Base-by-base conservation (phyloP, 2,113 vertebrate species). In the Coptodon bakossiorum region DNA sequence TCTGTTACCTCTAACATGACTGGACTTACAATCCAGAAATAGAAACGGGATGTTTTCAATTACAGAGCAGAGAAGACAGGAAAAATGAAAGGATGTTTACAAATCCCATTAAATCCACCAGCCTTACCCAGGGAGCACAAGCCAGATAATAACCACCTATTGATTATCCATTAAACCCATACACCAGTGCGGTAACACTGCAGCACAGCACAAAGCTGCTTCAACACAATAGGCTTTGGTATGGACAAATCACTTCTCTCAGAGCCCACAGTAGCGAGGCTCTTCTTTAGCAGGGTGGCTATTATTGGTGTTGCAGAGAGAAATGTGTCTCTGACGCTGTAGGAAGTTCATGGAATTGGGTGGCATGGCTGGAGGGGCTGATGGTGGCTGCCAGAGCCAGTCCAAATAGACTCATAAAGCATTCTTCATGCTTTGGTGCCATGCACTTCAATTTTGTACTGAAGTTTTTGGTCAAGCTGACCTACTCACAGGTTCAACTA, bases 121-220 rank as follows among this genome's bases (percentile, higher is more conserved):
- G 81, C 81, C 86, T 84, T 57, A 90, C 87, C 88, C 88, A 92
- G 85, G 66, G 91, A 93, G 90, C 93, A 78, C 50, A 88, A 89
- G 89, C 88, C 90, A 94, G 92, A 94, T 93, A 95, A 96, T 96
- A 96, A 94, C 93, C 81, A 90, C 40, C 71, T 96, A 96, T 96
- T 96, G 96, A 96, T 96, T 96, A 90, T 92, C 94, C 92, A 95
- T 96, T 95, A 96, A 94, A 93, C 80, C 89, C 61, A 92, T 87
- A 90, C 78, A 79, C 61, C 88, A 91, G 88, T 84, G 86, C 66
- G 22, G 90, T 68, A 22, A 80, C 88, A 86, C 82, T 82, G 86
- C 80, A 92, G 84, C 86, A 87, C 54, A 43, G 81, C 86, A 85
- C 83, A 83, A 27, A 80, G 82, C 86, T 54, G 84, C 88, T 88